phyloP scores from a whole-genome alignment of 2,888 invertebrate genomes.

The Eupithecia subumbrata region DNA sequence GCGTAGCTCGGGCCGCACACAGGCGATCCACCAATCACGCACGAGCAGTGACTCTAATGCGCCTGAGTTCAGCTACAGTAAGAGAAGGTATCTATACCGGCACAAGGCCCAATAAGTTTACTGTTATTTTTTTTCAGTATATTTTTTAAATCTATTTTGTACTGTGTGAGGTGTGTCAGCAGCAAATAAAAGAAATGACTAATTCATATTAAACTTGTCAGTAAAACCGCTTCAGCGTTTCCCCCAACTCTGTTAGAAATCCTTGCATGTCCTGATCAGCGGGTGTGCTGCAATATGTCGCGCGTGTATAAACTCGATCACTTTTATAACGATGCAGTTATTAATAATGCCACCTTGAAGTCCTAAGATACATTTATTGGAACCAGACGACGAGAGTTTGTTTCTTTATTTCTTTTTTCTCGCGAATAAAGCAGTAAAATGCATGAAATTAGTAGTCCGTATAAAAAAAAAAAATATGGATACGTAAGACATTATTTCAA shows the following conservation, averaged over 20 bases:
- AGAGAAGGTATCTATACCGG: too few species aligned
- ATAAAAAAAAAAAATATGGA: background rate
- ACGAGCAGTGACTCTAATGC: too few species aligned
- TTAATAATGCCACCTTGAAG: constrained; percentile 36
- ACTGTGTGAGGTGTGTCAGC: too few species aligned
- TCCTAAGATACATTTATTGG: constrained; percentile 3
- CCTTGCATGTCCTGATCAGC: constrained; percentile 49
- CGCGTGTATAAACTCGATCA: constrained; percentile 58
- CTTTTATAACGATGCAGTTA: constrained; percentile 47
- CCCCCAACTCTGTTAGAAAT: constrained; percentile 32
- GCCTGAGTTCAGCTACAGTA: too few species aligned
- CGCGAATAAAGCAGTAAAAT: background rate
- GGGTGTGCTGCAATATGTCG: constrained; percentile 58
- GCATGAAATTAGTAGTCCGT: background rate
- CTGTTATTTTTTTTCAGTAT: too few species aligned
- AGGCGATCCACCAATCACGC: too few species aligned
- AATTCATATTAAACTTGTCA: too few species aligned
- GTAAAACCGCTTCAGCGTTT: constrained; percentile 26
- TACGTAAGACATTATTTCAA: too few species aligned
- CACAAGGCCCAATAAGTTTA: too few species aligned
- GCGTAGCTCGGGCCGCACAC: too few species aligned
- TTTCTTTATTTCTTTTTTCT: background rate
- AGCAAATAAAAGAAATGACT: too few species aligned
- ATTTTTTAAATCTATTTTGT: too few species aligned
- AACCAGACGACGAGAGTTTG: background rate